Evolutionary conservation across 2,888 invertebrate genomes (phyloP).

Genomic region (Drepanosiphum platanoidis): DNA sequence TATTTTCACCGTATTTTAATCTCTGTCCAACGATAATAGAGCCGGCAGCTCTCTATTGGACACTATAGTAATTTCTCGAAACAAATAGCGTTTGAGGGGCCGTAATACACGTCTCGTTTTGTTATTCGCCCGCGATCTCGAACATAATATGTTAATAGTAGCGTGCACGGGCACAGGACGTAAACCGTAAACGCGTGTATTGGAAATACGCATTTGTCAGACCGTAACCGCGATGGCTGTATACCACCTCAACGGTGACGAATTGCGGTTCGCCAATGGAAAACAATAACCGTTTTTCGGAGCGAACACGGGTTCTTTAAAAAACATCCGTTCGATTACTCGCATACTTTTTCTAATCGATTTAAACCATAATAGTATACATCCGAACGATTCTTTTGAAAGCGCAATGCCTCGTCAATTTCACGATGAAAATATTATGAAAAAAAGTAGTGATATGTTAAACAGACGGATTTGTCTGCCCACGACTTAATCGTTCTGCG

Average conservation of each 20-base stretch:
- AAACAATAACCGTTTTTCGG: background rate
- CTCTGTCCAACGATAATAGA: background rate
- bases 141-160: background rate
- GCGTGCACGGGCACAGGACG: too few species aligned
- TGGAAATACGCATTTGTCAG: background rate
- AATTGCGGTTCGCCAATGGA: background rate
- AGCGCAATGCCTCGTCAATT: too few species aligned
- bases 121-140: background rate
- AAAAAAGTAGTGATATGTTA: too few species aligned
- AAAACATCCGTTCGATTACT: background rate
- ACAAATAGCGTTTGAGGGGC: background rate
- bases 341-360: background rate
- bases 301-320: background rate
- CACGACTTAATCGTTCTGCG: background rate
- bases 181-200: too few species aligned
- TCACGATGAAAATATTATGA: too few species aligned
- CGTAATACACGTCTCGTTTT: background rate
- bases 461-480: background rate
- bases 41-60: background rate
- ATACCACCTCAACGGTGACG: background rate
- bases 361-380: background rate
- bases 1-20: slow-evolving; percentile 42
- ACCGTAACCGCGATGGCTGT: slow-evolving; percentile 7
- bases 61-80: background rate
- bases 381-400: too few species aligned